A percentile compares a stretch with the other conserved stretches of the same genome.
These are phyloP conservation scores for human DNA, from an alignment of 2,113 vertebrate species.

Conservation along the genomic window GRCh38 chr14:100790001-100790500, in stretches of 20 bases:
- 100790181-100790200: fast-evolving
- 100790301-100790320: background rate
- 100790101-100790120: fast-evolving
- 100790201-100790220: background rate
- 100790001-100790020: fast-evolving
- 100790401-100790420: background rate
- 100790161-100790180: fast-evolving
- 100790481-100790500: fast-evolving
- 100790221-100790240: background rate
- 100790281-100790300: background rate
- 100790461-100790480: background rate
- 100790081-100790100: background rate
- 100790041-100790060: background rate
- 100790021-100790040: background rate
- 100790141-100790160: fast-evolving
- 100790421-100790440: background rate
- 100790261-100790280: background rate
- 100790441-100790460: background rate
- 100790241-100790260: fast-evolving
- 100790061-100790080: background rate
- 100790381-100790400: fast-evolving
- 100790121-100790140: background rate
- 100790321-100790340: background rate
- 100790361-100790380: background rate
- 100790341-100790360: background rate